Evolutionary conservation across 2,888 invertebrate species (phyloP).

Genomic region (Ischnus inquisitorius): DNA sequence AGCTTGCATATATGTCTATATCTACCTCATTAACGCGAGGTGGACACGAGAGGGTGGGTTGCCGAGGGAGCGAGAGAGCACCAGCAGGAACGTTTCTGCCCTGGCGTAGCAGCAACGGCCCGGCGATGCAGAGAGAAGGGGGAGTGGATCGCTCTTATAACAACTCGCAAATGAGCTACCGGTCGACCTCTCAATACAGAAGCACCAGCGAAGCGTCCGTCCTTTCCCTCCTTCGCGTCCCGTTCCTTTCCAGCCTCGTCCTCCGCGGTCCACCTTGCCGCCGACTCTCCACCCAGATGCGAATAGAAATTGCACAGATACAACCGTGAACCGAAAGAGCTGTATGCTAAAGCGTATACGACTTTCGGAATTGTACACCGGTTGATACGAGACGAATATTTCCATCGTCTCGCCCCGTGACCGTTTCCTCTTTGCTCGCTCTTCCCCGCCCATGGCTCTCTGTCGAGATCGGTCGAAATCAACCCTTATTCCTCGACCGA

Average conservation of each 20-base stretch:
- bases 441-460: neutral
- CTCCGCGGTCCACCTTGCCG: constrained; percentile 33
- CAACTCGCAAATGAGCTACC: constrained; percentile 70
- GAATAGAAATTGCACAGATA: constrained; percentile 47
- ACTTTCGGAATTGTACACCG: constrained; percentile 28
- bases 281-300: constrained; percentile 11
- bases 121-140: constrained; percentile 50
- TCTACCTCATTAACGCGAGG: constrained; percentile 69
- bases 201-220: constrained; percentile 38
- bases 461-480: constrained; percentile 40
- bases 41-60: constrained; percentile 60
- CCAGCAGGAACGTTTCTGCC: constrained; percentile 58
- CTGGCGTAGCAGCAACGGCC: constrained; percentile 35
- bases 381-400: constrained; percentile 34
- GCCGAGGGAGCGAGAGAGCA: constrained; percentile 51
- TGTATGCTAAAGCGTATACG: neutral
- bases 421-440: constrained; percentile 11
- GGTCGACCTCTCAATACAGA: constrained; percentile 68
- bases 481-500: constrained; percentile 23
- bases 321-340: constrained; percentile 28
- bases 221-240: constrained; percentile 27
- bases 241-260: constrained; percentile 24
- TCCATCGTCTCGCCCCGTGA: constrained; percentile 46
- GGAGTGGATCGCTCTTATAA: constrained; percentile 65
- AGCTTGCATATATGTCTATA: constrained; percentile 55